Evolutionary conservation across 1,140 invertebrate genomes (phyloP), one percentile per base, ranked within the genome.

Genomic region (Drosophila subobscura): DNA sequence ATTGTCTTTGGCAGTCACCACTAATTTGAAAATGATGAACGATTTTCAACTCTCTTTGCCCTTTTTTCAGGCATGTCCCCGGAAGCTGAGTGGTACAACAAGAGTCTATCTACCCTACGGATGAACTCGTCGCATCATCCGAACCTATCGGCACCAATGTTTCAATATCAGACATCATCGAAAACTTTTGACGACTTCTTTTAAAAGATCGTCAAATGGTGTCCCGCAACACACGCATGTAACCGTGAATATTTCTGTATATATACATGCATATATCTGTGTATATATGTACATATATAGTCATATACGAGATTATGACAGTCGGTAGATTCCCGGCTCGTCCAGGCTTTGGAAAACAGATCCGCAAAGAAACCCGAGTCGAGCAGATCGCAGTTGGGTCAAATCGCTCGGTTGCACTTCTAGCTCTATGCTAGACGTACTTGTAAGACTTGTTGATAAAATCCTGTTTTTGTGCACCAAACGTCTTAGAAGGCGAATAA

Each of bases 1-100:
- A 10, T 12, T 12, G 3, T 37, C 33, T 37, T 12, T 37, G 5
- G 23, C 47, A 61, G 29, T 25, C 10, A 12, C 10, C 33, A 37
- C 10, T 37, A 12, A 33, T 46, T 7, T n/a, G 7, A 61, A 37
- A 37, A 37, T 37, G 10, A 20, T 16, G 1, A 22, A 22, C 22
- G 46, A 4, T 63, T 54, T 41, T n/a, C 12, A 41, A 0, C 3
- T 46, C 25, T 29, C 10, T 41, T 25, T 14, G 5, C 22, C 4
- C n/a, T 14, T 22, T 25, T 83, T 93, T 51, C 93, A 98, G 97
- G 97, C 88, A 96, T 97, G 96, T 95, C 95, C 84, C 94, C 96
- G 23, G 97, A 98, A 92, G 96, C 99, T 88, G 98, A 99, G 92
- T 99, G 98, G 98, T 99, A 99, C 94, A 99, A 99, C 93, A 99